Base-by-base conservation (phyloP, 2,113 vertebrate genomes). In the Marmota flaviventris region DNA sequence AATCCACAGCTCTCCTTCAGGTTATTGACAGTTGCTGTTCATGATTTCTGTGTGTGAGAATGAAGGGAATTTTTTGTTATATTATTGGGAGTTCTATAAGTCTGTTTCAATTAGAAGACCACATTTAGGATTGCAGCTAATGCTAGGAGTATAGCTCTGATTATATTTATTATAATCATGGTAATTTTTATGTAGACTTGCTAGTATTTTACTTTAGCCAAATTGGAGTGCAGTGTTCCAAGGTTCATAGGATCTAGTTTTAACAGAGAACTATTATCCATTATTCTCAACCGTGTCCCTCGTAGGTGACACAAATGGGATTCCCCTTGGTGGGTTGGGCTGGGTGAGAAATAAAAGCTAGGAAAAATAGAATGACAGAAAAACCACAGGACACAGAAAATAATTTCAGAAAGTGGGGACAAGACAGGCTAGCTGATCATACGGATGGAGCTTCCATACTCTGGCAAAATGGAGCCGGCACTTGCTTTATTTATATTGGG, bases 91-190 rank as follows among this genome's bases (percentile, higher is more conserved):
- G 2, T 8, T 25, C 48, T 84, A 1, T 84, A 24, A 75, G 93
- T 83, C 73, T 90, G 53, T 8, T 87, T 79, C 58, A 75, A 0
- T 87, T 97, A 81, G 90, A 85, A 84, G 45, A 61, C 6, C 12
- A 73, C 34, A 63, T 81, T 29, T 75, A 91, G 45, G 45, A 10
- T 65, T 79, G 48, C 39, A 56, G 53, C 22, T 67, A 53, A 22
- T 79, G 51, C 39, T 63, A 63, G 34, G 9, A 53, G 83, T 77
- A 4, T 58, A 85, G 53, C 37, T 45, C 39, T n/a, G 22, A 37
- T 86, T 89, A 7, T 75, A 10, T 95, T 96, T 70, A 4, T 81
- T 97, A 17, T 69, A 88, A 61, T 42, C 20, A 61, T 34, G 58
- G 9, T 13, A 82, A 4, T 79, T 79, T 89, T 93, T 85, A 45